Base-by-base conservation (phyloP, 1,140 invertebrate species). In the Zaprionus ornatus region DNA sequence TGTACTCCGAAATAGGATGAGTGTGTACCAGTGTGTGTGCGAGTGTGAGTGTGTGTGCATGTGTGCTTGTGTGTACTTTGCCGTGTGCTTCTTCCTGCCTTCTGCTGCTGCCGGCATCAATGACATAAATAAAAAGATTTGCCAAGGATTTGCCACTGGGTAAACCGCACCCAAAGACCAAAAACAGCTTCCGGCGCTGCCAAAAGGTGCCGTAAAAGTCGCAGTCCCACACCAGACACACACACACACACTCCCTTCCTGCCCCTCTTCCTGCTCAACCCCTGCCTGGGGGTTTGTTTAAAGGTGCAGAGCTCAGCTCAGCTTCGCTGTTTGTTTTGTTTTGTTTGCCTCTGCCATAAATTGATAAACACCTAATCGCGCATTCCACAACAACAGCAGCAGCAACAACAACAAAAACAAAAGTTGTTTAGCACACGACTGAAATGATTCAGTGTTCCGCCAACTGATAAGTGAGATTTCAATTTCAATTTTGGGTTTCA, bases 101-200 rank as follows among this genome's bases (percentile, higher is more conserved):
- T 67, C 57, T 79, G 59, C 66, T 79, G 59, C 66, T 71, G 64
- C 73, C 75, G 82, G 75, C 75, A 84, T 82, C 88, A 91, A 83
- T 91, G 83, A 91, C 88, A 91, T 91, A 91, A 91, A 91, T 91
- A 91, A 91, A 91, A 91, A 91, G 88, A 91, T 91, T 91, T 91
- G 75, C 83, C 76, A 74, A 84, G 85, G 86, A 90, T 90, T 91
- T 91, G 81, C 83, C 88, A 84, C 71, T 70, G 88, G 83, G 79
- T 73, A 72, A 88, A 88, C 85, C 80, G 61, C 75, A 79, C 59
- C 70, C 69, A 72, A 71, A 59, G 32, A 70, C 65, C 63, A 50
- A 23, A 56, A 35, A 54, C 63, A 76, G 79, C 72, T 73, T 75
- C 69, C 74, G 74, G 56, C 48, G 29, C 56, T 66, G 61, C 79